Evolutionary conservation across 2,888 invertebrate species (phyloP).

Genomic region (Polyommatus iphigenia): DNA sequence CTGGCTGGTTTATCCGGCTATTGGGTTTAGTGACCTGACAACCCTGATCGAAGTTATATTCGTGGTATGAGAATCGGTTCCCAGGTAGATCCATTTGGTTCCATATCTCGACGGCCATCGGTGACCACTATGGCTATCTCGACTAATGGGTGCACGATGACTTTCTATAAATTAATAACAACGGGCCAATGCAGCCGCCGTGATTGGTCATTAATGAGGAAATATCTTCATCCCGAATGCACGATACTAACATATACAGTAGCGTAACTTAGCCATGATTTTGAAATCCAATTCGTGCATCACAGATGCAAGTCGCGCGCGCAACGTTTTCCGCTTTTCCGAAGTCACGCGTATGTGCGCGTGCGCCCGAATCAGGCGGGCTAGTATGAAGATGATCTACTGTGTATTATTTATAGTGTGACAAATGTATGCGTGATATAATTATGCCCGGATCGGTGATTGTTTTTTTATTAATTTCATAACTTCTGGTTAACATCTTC

Average conservation of each 20-base stretch:
- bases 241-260: slow-evolving; percentile 31
- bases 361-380: background rate
- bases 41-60: background rate
- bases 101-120: slow-evolving; percentile 66
- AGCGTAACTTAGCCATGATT: background rate
- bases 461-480: slow-evolving; percentile 48
- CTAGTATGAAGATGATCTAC: background rate
- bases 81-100: slow-evolving; percentile 8
- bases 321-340: background rate
- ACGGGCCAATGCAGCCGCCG: slow-evolving; percentile 60
- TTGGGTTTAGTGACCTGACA: background rate
- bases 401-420: background rate
- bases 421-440: slow-evolving; percentile 56
- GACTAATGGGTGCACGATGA: slow-evolving; percentile 74
- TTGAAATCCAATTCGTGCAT: background rate
- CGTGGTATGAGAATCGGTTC: background rate
- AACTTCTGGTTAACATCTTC: slow-evolving; percentile 50
- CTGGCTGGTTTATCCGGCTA: too few relatives aligned
- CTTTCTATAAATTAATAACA: slow-evolving; percentile 80
- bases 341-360: background rate
- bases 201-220: slow-evolving; percentile 75
- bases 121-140: slow-evolving; percentile 63
- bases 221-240: slow-evolving; percentile 65
- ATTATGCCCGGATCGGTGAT: slow-evolving; percentile 53
- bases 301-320: background rate